Evolutionary conservation across 2,113 vertebrate species (phyloP).

Genomic region (Scomber scombrus): DNA sequence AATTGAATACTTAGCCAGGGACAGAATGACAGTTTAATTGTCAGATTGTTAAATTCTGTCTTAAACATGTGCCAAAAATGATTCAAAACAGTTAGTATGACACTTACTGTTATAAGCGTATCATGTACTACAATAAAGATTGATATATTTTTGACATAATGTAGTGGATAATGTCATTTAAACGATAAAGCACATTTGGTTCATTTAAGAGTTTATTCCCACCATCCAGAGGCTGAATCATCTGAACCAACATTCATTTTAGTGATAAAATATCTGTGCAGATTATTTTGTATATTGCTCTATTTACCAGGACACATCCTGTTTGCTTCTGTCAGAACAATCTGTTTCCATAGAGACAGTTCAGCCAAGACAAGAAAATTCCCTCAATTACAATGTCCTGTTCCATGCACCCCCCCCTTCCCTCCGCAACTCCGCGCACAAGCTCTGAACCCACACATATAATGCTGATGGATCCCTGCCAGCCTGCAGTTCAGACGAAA

Average conservation of each 20-base stretch:
- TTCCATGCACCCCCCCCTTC: neutral
- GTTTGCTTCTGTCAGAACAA: slow-evolving; percentile 10
- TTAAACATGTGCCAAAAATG: neutral
- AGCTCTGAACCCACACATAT: neutral
- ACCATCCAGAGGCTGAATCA: neutral
- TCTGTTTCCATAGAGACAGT: slow-evolving; percentile 53
- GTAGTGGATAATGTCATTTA: too few relatives aligned
- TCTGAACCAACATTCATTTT: neutral
- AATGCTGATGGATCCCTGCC: slow-evolving; percentile 24
- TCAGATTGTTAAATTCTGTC: neutral
- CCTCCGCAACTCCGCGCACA: slow-evolving; percentile 23
- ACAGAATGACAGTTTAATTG: neutral
- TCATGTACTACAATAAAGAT: too few relatives aligned
- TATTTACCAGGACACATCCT: slow-evolving; percentile 2
- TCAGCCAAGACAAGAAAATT: slow-evolving; percentile 13
- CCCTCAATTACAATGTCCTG: slow-evolving; percentile 20
- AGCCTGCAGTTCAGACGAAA: slow-evolving; percentile 14
- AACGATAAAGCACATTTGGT: too few relatives aligned
- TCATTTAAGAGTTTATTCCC: neutral
- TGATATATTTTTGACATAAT: too few relatives aligned
- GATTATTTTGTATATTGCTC: neutral
- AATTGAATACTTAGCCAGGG: slow-evolving; percentile 20
- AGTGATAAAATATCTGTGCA: neutral
- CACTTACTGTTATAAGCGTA: neutral
- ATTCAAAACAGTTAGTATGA: neutral